A percentile compares a stretch with the other conserved stretches of the same genome.
Evolutionary conservation across 2,888 invertebrate genomes (phyloP).

Genomic region (Drosophila melanocephala): DNA sequence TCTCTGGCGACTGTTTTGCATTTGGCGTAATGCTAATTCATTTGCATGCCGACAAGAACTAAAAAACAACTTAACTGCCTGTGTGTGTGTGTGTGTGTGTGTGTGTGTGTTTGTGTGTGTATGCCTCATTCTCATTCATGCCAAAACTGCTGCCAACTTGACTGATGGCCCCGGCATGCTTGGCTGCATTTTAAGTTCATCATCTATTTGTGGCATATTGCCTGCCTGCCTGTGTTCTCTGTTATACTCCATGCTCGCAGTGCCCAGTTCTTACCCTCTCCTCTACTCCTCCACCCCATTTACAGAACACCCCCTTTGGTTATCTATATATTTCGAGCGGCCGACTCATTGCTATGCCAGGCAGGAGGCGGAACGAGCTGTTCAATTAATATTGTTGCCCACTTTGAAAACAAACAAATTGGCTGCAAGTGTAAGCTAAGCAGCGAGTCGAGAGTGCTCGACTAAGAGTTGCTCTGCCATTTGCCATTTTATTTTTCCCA

Average conservation of each 20-base stretch:
- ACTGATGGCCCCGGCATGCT: slow-evolving; percentile 79
- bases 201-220: slow-evolving; percentile 76
- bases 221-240: slow-evolving; percentile 11
- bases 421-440: slow-evolving; percentile 33
- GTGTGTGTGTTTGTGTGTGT: slow-evolving; percentile 24
- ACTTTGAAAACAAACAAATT: slow-evolving; percentile 58
- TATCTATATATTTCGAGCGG: background rate
- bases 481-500: background rate
- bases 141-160: slow-evolving; percentile 70
- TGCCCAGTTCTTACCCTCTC: background rate
- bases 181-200: slow-evolving; percentile 83
- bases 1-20: slow-evolving; percentile 56
- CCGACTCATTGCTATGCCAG: slow-evolving; percentile 51
- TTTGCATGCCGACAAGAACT: slow-evolving; percentile 56
- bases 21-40: slow-evolving; percentile 75
- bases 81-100: background rate
- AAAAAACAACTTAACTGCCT: slow-evolving; percentile 41
- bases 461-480: slow-evolving; percentile 1
- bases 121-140: slow-evolving; percentile 73
- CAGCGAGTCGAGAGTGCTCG: slow-evolving; percentile 20
- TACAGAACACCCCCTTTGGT: background rate
- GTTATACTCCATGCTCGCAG: slow-evolving; percentile 26
- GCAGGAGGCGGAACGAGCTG: slow-evolving; percentile 58
- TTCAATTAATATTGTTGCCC: slow-evolving; percentile 67
- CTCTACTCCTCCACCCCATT: background rate